These are phyloP conservation scores for Rousettus leschenaultii DNA, from an alignment of 2,113 vertebrate species.

Conservation along the genomic window DNA sequence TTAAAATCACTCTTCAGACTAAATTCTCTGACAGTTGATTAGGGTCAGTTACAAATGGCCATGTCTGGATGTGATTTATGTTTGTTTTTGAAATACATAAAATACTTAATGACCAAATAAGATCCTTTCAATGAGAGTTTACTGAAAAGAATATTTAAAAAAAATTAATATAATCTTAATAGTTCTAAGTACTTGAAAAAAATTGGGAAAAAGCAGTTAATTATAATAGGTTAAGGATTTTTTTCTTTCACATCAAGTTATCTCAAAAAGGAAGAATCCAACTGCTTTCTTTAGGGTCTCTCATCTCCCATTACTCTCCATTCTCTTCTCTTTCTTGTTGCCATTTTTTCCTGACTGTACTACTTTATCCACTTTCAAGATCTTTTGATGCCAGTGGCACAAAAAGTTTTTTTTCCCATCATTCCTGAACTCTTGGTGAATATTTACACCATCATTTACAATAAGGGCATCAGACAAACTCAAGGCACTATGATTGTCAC, in stretches of 20 bases:
- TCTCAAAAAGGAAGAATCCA: slow-evolving; percentile 2
- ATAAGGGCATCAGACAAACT: background rate
- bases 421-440: background rate
- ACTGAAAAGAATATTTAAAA: background rate
- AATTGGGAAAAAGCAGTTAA: background rate
- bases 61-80: background rate
- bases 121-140: background rate
- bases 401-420: slow-evolving; percentile 11
- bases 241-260: background rate
- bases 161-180: background rate
- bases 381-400: background rate
- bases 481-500: background rate
- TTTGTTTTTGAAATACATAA: background rate
- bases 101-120: background rate
- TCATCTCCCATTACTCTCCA: background rate
- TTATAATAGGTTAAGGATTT: background rate
- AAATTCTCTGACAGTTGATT: background rate
- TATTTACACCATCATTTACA: slow-evolving; percentile 17
- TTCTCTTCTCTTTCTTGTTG: background rate
- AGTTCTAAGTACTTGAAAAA: background rate
- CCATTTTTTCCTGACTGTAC: background rate
- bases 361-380: background rate
- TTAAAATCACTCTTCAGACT: background rate
- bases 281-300: background rate
- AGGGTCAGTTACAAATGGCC: background rate